Base-by-base conservation (phyloP, 2,797 vertebrate species). In the Odontamblyopus rebecca region DNA sequence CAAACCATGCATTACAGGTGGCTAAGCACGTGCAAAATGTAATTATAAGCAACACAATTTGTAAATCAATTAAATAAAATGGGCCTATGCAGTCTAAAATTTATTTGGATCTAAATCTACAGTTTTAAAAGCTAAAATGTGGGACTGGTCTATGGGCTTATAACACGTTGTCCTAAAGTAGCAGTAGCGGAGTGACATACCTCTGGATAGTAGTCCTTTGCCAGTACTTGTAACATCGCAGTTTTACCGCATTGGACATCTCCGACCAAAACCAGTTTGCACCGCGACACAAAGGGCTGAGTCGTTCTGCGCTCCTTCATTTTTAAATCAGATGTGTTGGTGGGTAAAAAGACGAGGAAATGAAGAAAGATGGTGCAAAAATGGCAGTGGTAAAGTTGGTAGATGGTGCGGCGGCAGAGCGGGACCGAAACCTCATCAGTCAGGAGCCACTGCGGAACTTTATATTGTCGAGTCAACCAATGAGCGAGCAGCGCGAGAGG, bases 171-270 rank as follows among this genome's bases (percentile, higher is more conserved):
- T 57, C 23, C 19, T 53, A 50, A 29, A 50, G 13, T 16, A 19
- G 6, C 30, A 12, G 75, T 41, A 41, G 9, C 9, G 38, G 38
- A 41, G 11, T 44, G 41, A 44, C 94, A 86, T 93, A 98, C 97
- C 97, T 98, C 97, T 0, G 97, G 97, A 67, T 98, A 98, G 85
- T 96, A 97, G 85, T 98, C 97, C 86, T 98, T 98, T 0, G 96
- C 96, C 83, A 98, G 69, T 77, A 98, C 97, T 85, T 98, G 97
- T 85, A 98, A 91, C 97, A 98, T 98, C 64, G 97, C 97, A 0
- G 96, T 98, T 94, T 98, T 98, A 87, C 97, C 97, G 84, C 97
- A 97, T 88, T 98, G 97, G 77, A 98, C 97, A 62, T 98, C 96
- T 27, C 97, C 97, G 44, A 98, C 96, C 87, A 98, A 89, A 51